Evolutionary conservation across 2,888 invertebrate species (phyloP).

Genomic region (Ypsolopha sequella): DNA sequence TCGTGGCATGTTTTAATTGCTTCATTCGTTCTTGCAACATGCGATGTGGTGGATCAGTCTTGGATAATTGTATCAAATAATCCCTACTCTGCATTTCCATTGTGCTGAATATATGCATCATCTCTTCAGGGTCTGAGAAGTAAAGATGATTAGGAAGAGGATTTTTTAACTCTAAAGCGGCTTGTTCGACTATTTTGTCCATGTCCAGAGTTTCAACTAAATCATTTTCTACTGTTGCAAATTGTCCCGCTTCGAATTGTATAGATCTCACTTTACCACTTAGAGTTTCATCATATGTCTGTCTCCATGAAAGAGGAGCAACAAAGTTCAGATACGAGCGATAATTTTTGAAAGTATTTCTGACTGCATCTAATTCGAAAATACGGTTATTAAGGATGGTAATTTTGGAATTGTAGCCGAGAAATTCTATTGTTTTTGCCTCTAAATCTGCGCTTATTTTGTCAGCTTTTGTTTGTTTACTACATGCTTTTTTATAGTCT

Average conservation of each 20-base stretch:
- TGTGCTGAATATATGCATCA: constrained; percentile 49
- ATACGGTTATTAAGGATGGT: constrained; percentile 49
- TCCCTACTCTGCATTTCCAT: constrained; percentile 63
- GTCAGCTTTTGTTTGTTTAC: constrained; percentile 41
- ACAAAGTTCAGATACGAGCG: constrained; percentile 51
- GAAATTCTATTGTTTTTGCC: constrained; percentile 43
- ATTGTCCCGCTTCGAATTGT: constrained; percentile 47
- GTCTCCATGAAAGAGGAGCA: constrained; percentile 55
- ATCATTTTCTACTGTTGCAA: constrained; percentile 45
- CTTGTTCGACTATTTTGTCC: constrained; percentile 48
- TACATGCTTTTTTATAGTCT: constrained; percentile 55
- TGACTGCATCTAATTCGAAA: constrained; percentile 55
- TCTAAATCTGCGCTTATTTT: constrained; percentile 30
- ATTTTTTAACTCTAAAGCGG: constrained; percentile 38
- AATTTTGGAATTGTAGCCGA: constrained; percentile 38
- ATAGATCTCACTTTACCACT: constrained; percentile 38
- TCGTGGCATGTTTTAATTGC: constrained; percentile 39
- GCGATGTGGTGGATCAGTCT: constrained; percentile 42
- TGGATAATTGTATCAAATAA: constrained; percentile 50
- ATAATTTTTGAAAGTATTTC: constrained; percentile 47
- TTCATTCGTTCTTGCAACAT: constrained; percentile 40
- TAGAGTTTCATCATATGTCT: constrained; percentile 45
- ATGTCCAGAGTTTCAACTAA: constrained; percentile 50
- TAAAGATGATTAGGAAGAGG: constrained; percentile 38
- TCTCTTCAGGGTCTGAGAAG: constrained; percentile 44